Base-by-base conservation (phyloP, 1,140 invertebrate species). In the Papilio xuthus region DNA sequence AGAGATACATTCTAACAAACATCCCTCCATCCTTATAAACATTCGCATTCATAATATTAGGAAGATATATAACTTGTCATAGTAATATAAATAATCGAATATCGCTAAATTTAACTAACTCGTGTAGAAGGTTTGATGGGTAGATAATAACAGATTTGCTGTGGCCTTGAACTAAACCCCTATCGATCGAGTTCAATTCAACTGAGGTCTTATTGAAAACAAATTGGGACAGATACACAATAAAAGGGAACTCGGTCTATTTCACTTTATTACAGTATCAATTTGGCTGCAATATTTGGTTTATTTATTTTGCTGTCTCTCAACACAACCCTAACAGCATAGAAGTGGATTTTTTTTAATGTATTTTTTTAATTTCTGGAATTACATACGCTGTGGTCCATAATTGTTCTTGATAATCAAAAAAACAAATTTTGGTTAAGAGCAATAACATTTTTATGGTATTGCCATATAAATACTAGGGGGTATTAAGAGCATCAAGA, bases 231-330 rank as follows among this genome's bases (percentile, higher is more conserved):
- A 67, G 60, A 67, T 67, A 67, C 13, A 67, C 60, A 67, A 63
- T 63, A 63, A 63, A 63, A 63, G 60, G 26, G 60, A 28, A 63
- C 60, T 63, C 60, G 60, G 60, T 67, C 60, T 15, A 67, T 67
- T 67, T 67, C 60, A 67, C 60, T 67, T 67, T 67, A 67, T 67
- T 67, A 67, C 60, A 26, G 26, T 67, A 67, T 67, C 60, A 67
- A 67, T 67, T 67, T 67, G 26, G 23, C 60, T 12, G 18, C 60
- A 67, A 60, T 60, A 60, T 60, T 60, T 60, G 56, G 56, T 13
- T 32, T 67, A 67, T 67, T 67, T 67, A 28, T 67, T 67, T 67
- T 67, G 60, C 20, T 67, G 28, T 67, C 60, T 23, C 60, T 28
- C 60, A 15, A 32, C 3, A 13, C 15, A 28, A 32, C 4, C 13